phyloP scores from a whole-genome alignment of 30 jellyfish, hydroid and myxozoan species.

The Turritopsis rubra region DNA sequence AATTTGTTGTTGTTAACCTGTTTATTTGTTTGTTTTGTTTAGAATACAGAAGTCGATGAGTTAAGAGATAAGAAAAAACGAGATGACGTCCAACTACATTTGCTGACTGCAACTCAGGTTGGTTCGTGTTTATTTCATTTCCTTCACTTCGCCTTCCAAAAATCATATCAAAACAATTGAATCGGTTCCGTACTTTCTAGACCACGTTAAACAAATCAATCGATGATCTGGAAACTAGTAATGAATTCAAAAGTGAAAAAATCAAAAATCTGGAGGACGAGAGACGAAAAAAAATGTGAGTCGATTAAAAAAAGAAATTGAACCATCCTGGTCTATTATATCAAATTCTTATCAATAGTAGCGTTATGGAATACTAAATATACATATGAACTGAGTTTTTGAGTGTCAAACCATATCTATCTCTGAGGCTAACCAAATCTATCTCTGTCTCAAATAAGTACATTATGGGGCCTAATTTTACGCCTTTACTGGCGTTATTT shows the following conservation, averaged over 20 bases:
- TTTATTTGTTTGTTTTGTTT: neutral
- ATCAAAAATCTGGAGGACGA: neutral
- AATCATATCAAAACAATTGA: too few relatives aligned
- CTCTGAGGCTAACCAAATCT: too few relatives aligned
- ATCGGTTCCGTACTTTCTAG: neutral
- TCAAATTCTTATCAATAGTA: too few relatives aligned
- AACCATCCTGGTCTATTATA: neutral
- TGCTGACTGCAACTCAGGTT: neutral
- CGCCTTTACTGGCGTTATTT: too few relatives aligned
- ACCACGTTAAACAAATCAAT: neutral
- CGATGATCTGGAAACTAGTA: neutral
- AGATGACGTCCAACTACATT: neutral
- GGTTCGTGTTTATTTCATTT: too few relatives aligned
- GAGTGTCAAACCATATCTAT: too few relatives aligned
- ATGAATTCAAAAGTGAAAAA: neutral
- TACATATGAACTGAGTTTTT: too few relatives aligned
- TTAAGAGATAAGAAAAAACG: neutral
- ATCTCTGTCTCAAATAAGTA: too few relatives aligned
- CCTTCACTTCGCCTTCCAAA: too few relatives aligned
- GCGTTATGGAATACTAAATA: too few relatives aligned
- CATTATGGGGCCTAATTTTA: too few relatives aligned
- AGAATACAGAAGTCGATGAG: neutral
- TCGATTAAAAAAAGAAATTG: neutral
- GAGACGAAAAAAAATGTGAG: slow-evolving; percentile 9
- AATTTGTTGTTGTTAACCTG: too few relatives aligned